Evolutionary conservation across 1,140 invertebrate species (phyloP), one percentile per base, ranked within the genome.

Genomic region (Drosophila grimshawi): DNA sequence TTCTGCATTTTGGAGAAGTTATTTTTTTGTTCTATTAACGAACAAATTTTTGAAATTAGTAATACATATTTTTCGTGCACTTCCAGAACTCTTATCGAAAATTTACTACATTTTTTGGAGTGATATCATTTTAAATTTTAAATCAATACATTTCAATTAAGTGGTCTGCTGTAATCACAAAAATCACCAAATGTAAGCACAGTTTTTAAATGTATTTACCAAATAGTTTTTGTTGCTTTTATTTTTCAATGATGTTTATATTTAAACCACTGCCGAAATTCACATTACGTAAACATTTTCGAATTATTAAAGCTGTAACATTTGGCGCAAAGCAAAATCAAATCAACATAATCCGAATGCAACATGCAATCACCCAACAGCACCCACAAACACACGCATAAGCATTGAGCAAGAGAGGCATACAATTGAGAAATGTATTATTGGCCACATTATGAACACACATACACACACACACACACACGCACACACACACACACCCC

Each of bases 371-470:
- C 32, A 46, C 32, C 19, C 8, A 55, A 1, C 51, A 32, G 33
- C 37, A 43, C 46, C 27, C 35, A 62, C 59, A 33, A 35, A 37
- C 4, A 10, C 48, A 49, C n/a, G n/a, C n/a, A n/a, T n/a, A n/a
- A n/a, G n/a, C 59, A 32, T 49, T 52, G 39, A 5, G 11, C 11
- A 48, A 43, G 35, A 27, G 32, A 70, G 72, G 51, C 68, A 65
- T 67, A 63, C 52, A 83, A 81, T 81, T 78, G 68, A 71, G 74
- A 78, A 85, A 56, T 35, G 68, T 63, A 75, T 86, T 81, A 81
- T 85, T 85, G 72, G 77, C 61, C 49, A 69, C 56, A 59, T 62
- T 46, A 33, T 43, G 32, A 33, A 19, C 19, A 19, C 19, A 19
- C 19, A 19, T 1, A 19, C 45, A 33, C 19, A 51, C 19, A 39